Evolutionary conservation across 2,113 vertebrate genomes (phyloP), one percentile per base, ranked within the genome.

Genomic region (Lynx canadensis): DNA sequence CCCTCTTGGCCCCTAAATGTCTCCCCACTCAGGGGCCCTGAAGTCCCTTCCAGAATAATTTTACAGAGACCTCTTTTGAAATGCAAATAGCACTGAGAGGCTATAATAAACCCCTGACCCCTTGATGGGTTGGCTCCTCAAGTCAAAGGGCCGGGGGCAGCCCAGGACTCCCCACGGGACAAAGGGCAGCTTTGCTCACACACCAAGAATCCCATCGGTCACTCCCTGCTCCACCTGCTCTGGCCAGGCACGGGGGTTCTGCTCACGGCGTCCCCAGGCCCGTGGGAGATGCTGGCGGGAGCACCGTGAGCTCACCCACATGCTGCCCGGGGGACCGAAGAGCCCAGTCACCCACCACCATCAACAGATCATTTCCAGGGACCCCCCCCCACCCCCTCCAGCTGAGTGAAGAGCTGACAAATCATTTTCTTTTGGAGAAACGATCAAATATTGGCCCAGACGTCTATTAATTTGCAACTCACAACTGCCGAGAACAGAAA

Each of bases 381-480:
- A 52, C 41, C 27, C 60, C 79, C 18, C 5, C 45, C 21, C 45
- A 60, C 18, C 4, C 57, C 63, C 89, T 23, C 19, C 52, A 31
- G 4, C 0, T 0, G 0, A 14, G 45, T 1, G 31, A 41, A 12
- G 10, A 36, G 41, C 11, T 1, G 6, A 19, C 0, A 1, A 14
- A 0, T 6, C 7, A 4, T 31, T 66, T 38, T 78, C 90, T 95
- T 74, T 50, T 1, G 5, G 66, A 76, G n/a, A 45, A 45, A 45
- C 71, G 74, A 94, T 92, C 83, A 96, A 96, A 94, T 41, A 95
- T n/a, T 92, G 74, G 86, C 74, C 82, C 79, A 69, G 68, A 69
- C 23, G 4, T 76, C 89, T 45, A 31, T 78, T 82, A 55, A 87
- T 74, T 50, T n/a, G 41, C 76, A 90, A 19, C 63, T 23, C 38